phyloP scores from a whole-genome alignment of 2,113 vertebrate species.

The Gopherus flavomarginatus region DNA sequence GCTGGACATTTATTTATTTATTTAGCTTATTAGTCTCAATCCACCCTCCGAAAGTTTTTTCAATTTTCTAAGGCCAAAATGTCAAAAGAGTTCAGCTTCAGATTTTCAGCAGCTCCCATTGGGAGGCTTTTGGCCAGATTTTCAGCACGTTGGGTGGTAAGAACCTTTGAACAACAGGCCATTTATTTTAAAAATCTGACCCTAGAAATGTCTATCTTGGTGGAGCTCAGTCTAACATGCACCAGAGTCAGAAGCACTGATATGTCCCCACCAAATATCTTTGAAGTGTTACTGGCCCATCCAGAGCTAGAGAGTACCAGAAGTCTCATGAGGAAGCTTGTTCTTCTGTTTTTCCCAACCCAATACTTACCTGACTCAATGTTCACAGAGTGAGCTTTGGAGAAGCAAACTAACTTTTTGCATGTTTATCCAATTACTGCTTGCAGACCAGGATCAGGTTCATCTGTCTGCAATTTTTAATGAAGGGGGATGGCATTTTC shows the following conservation, averaged over 20 bases:
- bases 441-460: neutral
- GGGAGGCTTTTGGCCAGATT: neutral
- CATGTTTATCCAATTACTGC: neutral
- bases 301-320: conserved; percentile 35
- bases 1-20: neutral
- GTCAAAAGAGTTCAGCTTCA: neutral
- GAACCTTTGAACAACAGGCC: conserved; percentile 33
- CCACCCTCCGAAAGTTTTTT: neutral
- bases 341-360: conserved; percentile 26
- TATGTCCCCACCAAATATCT: conserved; percentile 36
- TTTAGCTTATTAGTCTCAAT: neutral
- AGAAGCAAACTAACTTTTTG: conserved; percentile 46
- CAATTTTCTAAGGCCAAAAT: neutral
- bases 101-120: conserved; percentile 3
- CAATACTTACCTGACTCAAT: conserved; percentile 26
- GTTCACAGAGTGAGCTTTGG: conserved; percentile 57
- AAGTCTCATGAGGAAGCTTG: neutral
- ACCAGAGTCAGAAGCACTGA: conserved; percentile 19
- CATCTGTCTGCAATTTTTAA: neutral
- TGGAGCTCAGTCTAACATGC: conserved; percentile 15
- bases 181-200: conserved; percentile 56
- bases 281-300: conserved; percentile 57
- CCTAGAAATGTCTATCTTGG: conserved; percentile 5
- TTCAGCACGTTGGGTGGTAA: neutral
- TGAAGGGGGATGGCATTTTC: neutral